A percentile compares a stretch with the other conserved stretches of the same genome.
Conservation (phyloP, 2,888 invertebrate genomes). For the Phalera bucephala region DNA sequence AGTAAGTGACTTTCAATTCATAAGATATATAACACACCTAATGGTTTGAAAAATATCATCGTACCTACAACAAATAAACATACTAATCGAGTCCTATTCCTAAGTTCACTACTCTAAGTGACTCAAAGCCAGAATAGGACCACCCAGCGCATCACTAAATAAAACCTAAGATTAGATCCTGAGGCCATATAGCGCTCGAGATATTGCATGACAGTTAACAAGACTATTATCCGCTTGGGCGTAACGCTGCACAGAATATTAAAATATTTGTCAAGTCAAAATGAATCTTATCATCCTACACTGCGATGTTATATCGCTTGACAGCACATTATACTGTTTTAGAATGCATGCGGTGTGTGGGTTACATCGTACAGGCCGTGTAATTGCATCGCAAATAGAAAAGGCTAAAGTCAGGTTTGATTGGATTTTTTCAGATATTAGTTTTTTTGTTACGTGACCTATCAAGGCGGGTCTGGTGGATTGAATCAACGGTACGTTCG, state of each 20-base stretch:
- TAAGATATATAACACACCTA: too few relatives aligned
- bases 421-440: slow-evolving; percentile 35
- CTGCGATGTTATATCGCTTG: slow-evolving; percentile 22
- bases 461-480: slow-evolving; percentile 20
- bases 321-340: slow-evolving; percentile 25
- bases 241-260: slow-evolving; percentile 19
- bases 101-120: too few relatives aligned
- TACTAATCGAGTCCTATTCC: too few relatives aligned
- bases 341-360: slow-evolving; percentile 28
- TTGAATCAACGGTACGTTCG: slow-evolving; percentile 15
- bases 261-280: slow-evolving; percentile 23
- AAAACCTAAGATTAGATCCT: slow-evolving; percentile 26
- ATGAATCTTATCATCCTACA: slow-evolving; percentile 14
- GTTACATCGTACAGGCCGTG: slow-evolving; percentile 36
- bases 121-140: too few relatives aligned
- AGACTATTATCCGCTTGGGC: slow-evolving; percentile 34
- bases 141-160: slow-evolving; percentile 6
- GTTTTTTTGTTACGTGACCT: slow-evolving; percentile 25
- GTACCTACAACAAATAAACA: too few relatives aligned
- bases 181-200: slow-evolving; percentile 23
- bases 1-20: too few relatives aligned
- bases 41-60: too few relatives aligned
- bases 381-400: slow-evolving; percentile 65
- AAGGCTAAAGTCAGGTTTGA: slow-evolving; percentile 44
- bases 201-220: slow-evolving; percentile 42